Conservation (phyloP, 1,140 invertebrate genomes). For the Orchesella cincta region DNA sequence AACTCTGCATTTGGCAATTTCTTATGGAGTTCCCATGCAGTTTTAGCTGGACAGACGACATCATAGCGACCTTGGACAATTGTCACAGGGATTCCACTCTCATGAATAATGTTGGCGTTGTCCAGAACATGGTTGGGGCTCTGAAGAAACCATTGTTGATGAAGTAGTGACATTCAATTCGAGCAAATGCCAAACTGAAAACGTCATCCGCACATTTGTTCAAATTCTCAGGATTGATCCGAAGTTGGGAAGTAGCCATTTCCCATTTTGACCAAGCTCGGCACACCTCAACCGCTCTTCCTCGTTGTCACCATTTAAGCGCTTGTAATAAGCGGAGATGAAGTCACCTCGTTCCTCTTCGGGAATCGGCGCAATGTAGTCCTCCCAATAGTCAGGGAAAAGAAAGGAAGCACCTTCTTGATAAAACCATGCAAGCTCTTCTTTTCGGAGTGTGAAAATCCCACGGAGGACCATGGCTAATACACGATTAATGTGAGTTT, state of each 20-base stretch:
- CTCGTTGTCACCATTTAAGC: constrained; percentile 53
- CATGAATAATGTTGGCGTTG: constrained; percentile 54
- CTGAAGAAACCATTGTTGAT: constrained; percentile 55
- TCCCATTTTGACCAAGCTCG: constrained; percentile 56
- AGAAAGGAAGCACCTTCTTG: constrained; percentile 55
- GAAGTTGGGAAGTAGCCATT: constrained; percentile 54
- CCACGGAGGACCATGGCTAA: constrained; percentile 55
- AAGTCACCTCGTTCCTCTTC: constrained; percentile 53
- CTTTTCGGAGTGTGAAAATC: constrained; percentile 55
- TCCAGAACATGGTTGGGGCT: constrained; percentile 53
- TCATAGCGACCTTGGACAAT: constrained; percentile 57
- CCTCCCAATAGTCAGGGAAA: constrained; percentile 56
- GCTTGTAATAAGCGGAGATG: constrained; percentile 55
- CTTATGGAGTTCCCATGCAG: constrained; percentile 56
- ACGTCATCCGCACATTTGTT: constrained; percentile 43
- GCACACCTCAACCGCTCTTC: constrained; percentile 51
- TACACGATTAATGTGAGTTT: constrained; percentile 55
- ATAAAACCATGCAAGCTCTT: constrained; percentile 57
- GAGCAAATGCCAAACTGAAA: constrained; percentile 56
- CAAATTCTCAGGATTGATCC: constrained; percentile 50
- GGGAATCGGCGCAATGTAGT: constrained; percentile 55
- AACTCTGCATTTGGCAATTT: constrained; percentile 54
- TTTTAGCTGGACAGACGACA: constrained; percentile 54
- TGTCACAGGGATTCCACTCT: constrained; percentile 53
- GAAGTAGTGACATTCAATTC: constrained; percentile 58